A percentile compares a stretch with the other conserved stretches of the same genome.
Evolutionary conservation across 2,888 invertebrate species (phyloP).

Genomic region (Ennomos fuscantarius): DNA sequence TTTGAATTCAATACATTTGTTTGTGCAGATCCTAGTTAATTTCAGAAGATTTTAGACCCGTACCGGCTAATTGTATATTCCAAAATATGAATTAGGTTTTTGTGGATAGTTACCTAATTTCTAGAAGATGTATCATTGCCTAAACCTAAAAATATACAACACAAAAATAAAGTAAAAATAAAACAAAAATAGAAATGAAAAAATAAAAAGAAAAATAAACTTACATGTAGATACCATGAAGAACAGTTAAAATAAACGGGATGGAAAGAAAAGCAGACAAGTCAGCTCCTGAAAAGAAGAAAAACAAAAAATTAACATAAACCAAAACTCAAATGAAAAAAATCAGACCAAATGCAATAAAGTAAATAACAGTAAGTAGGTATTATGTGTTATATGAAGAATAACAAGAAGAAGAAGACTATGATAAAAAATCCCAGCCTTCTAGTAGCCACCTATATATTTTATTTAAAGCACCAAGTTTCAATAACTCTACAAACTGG

Average conservation of each 20-base stretch:
- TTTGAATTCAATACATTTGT: too few species aligned
- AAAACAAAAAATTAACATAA: slow-evolving; percentile 56
- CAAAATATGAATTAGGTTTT: too few species aligned
- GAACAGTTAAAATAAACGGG: slow-evolving; percentile 69
- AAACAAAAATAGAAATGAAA: slow-evolving; percentile 45
- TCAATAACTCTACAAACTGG: slow-evolving; percentile 31
- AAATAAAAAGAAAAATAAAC: slow-evolving; percentile 72
- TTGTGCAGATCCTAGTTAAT: too few species aligned
- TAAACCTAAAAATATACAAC: not conserved
- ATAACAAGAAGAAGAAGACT: too few species aligned
- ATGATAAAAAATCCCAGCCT: too few species aligned
- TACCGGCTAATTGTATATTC: too few species aligned
- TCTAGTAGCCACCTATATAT: not conserved
- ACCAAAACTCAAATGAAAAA: slow-evolving; percentile 44
- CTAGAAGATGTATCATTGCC: not conserved
- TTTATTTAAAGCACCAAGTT: not conserved
- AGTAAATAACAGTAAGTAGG: slow-evolving; percentile 33
- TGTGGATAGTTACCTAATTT: too few species aligned
- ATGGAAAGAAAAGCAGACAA: slow-evolving; percentile 57
- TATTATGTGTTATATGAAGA: slow-evolving; percentile 11
- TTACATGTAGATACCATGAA: slow-evolving; percentile 85
- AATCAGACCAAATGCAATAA: slow-evolving; percentile 18
- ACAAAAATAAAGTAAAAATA: slow-evolving; percentile 24
- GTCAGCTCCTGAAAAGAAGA: slow-evolving; percentile 71
- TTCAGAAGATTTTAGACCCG: too few species aligned